These are phyloP conservation scores for Aproaerema taeniolella DNA, from an alignment of 2,888 invertebrate genomes.

Conservation along the genomic window DNA sequence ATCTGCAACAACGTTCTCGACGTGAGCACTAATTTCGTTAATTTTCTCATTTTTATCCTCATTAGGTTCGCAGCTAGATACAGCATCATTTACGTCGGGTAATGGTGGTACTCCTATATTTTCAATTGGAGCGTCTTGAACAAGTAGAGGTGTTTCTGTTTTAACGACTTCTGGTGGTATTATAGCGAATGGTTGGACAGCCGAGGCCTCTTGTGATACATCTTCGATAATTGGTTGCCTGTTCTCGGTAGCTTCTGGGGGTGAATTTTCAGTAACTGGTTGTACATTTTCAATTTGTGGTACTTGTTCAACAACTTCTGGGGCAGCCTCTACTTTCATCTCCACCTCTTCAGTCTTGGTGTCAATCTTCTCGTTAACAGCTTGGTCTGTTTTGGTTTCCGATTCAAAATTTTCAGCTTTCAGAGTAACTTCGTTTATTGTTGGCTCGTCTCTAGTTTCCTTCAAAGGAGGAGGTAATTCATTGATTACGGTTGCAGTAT, in stretches of 20 bases:
- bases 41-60: too few relatives aligned
- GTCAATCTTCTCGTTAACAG: not conserved
- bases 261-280: constrained; percentile 7
- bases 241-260: too few relatives aligned
- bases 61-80: too few relatives aligned
- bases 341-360: not conserved
- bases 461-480: constrained; percentile 30
- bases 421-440: not conserved
- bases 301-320: too few relatives aligned
- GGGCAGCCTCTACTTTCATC: not conserved
- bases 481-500: constrained; percentile 24
- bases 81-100: too few relatives aligned
- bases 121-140: too few relatives aligned
- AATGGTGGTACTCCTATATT: too few relatives aligned
- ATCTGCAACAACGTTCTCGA: too few relatives aligned
- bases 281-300: not conserved
- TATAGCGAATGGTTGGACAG: too few relatives aligned
- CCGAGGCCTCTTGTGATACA: too few relatives aligned
- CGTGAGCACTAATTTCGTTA: not conserved
- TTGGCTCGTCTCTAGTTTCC: constrained; percentile 15
- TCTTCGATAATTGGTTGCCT: too few relatives aligned
- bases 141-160: too few relatives aligned
- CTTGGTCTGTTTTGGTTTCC: not conserved
- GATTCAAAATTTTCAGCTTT: not conserved
- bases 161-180: not conserved